Evolutionary conservation across 2,113 vertebrate genomes (phyloP).

Genomic region (human): DNA sequence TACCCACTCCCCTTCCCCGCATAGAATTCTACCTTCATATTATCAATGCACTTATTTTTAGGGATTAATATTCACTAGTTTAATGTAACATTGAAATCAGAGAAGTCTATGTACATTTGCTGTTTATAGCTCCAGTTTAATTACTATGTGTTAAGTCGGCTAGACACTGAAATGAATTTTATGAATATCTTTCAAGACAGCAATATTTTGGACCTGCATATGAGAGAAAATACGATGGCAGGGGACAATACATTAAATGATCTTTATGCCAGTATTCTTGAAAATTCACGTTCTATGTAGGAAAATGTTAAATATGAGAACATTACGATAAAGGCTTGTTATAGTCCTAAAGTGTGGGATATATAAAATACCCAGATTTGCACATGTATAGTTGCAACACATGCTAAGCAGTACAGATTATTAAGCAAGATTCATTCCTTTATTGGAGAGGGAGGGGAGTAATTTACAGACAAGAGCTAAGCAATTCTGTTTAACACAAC

Average conservation of each 20-base stretch:
- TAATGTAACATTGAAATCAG: constrained; percentile 63
- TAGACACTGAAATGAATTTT: constrained; percentile 65
- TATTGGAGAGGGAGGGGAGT: constrained; percentile 72
- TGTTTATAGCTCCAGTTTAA: constrained; percentile 56
- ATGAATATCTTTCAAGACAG: constrained; percentile 58
- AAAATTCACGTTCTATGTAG: constrained; percentile 60
- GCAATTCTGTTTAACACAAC: constrained; percentile 77
- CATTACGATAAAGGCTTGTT: constrained; percentile 65
- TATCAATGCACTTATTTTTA: constrained; percentile 66
- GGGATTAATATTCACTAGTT: constrained; percentile 58
- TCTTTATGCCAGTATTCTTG: constrained; percentile 56
- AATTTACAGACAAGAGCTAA: constrained; percentile 77
- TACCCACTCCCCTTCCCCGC: fast-evolving
- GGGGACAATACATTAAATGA: neutral
- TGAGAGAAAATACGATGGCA: constrained; percentile 44
- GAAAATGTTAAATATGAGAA: constrained; percentile 65
- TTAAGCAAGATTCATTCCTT: constrained; percentile 75
- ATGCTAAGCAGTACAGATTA: constrained; percentile 72
- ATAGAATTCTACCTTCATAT: constrained; percentile 50
- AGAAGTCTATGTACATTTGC: constrained; percentile 27
- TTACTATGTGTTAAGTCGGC: constrained; percentile 68
- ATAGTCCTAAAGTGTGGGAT: constrained; percentile 62
- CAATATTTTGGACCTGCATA: constrained; percentile 60
- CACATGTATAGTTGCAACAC: constrained; percentile 58
- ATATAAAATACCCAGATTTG: constrained; percentile 74